Evolutionary conservation across 2,797 vertebrate genomes (phyloP).

Genomic region (Carduelis carduelis): DNA sequence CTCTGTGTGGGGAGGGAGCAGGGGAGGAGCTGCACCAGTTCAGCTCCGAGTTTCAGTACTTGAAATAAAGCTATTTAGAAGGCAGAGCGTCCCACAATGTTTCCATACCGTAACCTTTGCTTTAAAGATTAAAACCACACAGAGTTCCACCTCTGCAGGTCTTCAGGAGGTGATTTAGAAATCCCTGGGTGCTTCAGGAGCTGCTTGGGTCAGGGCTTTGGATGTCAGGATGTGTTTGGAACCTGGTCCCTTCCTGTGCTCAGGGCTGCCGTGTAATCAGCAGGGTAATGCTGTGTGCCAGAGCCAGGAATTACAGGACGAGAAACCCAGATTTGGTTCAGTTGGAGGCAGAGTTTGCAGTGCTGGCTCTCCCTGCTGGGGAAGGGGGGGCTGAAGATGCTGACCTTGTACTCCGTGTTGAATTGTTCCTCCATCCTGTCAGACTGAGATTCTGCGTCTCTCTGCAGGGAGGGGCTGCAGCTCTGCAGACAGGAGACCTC

Average conservation of each 20-base stretch:
- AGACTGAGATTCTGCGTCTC: background rate
- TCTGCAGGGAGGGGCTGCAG: background rate
- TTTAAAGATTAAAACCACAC: background rate
- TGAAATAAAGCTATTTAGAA: background rate
- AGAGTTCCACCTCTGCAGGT: accelerated
- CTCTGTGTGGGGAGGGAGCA: background rate
- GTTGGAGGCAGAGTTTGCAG: background rate
- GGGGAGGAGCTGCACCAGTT: background rate
- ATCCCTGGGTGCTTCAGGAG: background rate
- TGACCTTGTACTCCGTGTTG: background rate
- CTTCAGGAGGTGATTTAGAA: background rate
- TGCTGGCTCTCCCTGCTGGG: background rate
- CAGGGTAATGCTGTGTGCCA: background rate
- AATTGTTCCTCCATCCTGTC: background rate
- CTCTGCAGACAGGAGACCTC: background rate
- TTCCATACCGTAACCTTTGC: background rate
- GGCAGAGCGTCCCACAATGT: background rate
- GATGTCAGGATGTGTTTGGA: background rate
- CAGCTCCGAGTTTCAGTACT: background rate
- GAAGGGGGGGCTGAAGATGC: background rate
- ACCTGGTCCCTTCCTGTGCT: background rate
- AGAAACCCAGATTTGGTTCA: background rate
- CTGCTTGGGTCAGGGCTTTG: background rate
- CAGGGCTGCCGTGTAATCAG: background rate
- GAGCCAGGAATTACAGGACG: background rate